Evolutionary conservation across 2,888 invertebrate species (phyloP).

Genomic region (Tachina grossa): DNA sequence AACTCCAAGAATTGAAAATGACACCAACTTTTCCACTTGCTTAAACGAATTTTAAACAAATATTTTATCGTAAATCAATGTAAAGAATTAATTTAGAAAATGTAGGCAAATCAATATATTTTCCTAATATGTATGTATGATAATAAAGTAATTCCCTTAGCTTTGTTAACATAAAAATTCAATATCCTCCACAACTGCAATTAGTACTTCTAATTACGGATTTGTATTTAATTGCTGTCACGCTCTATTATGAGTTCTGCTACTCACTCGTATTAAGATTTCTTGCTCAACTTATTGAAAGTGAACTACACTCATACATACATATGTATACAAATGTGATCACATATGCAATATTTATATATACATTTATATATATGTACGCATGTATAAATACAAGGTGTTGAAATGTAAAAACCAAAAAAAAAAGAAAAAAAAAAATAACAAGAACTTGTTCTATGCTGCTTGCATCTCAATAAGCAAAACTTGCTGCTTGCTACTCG

Average conservation of each 20-base stretch:
- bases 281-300: slow-evolving; percentile 28
- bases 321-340: neutral
- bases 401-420: slow-evolving; percentile 57
- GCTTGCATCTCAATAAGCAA: slow-evolving; percentile 4
- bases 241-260: slow-evolving; percentile 53
- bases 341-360: neutral
- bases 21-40: neutral
- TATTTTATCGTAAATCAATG: slow-evolving; percentile 2
- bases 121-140: neutral
- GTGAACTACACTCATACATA: neutral
- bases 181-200: slow-evolving; percentile 57
- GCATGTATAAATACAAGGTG: slow-evolving; percentile 33
- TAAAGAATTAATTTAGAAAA: neutral
- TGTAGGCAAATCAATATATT: neutral
- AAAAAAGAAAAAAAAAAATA: too few species aligned
- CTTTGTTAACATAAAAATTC: slow-evolving; percentile 41
- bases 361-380: neutral
- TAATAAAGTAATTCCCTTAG: slow-evolving; percentile 11
- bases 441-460: slow-evolving; percentile 31
- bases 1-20: neutral
- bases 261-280: slow-evolving; percentile 61
- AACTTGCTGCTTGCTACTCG: too few species aligned
- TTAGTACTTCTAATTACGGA: slow-evolving; percentile 54
- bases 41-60: neutral
- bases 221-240: slow-evolving; percentile 60